Evolutionary conservation across 1,140 invertebrate genomes (phyloP).

Genomic region (Drosophila fuyamai): DNA sequence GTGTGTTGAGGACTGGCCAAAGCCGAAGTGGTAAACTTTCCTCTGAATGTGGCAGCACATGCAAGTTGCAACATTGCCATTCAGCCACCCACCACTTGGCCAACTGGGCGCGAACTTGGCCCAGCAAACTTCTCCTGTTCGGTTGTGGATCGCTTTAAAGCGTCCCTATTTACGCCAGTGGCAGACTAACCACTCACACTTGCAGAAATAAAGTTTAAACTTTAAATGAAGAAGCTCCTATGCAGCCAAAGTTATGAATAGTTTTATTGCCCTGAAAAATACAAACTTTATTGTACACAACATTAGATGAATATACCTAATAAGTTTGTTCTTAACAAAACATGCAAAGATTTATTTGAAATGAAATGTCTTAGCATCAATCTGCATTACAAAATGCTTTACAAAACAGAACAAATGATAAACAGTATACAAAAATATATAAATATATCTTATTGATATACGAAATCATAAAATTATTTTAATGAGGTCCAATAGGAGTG

Average conservation of each 20-base stretch:
- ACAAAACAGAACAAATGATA: too few relatives aligned
- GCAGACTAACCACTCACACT: constrained; percentile 1
- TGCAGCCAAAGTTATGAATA: background rate
- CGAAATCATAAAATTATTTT: too few relatives aligned
- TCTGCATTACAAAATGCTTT: too few relatives aligned
- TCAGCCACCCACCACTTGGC: constrained; percentile 37
- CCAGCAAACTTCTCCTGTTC: constrained; percentile 43
- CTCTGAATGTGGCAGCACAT: constrained; percentile 34
- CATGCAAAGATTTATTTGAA: too few relatives aligned
- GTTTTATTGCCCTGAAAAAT: background rate
- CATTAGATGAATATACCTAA: too few relatives aligned
- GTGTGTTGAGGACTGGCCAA: constrained; percentile 35
- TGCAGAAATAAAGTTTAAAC: background rate
- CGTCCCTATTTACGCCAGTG: constrained; percentile 18
- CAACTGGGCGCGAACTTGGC: constrained; percentile 38
- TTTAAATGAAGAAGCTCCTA: background rate
- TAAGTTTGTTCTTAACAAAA: too few relatives aligned
- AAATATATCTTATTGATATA: too few relatives aligned
- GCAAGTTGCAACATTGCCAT: constrained; percentile 26
- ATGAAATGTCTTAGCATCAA: too few relatives aligned
- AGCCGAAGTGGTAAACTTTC: constrained; percentile 60
- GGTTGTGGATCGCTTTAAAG: constrained; percentile 40
- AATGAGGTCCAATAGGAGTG: too few relatives aligned
- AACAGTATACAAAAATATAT: too few relatives aligned
- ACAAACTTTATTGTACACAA: too few relatives aligned